Conservation (phyloP, 2,888 invertebrate species). For the Invenusta paracnida region DNA sequence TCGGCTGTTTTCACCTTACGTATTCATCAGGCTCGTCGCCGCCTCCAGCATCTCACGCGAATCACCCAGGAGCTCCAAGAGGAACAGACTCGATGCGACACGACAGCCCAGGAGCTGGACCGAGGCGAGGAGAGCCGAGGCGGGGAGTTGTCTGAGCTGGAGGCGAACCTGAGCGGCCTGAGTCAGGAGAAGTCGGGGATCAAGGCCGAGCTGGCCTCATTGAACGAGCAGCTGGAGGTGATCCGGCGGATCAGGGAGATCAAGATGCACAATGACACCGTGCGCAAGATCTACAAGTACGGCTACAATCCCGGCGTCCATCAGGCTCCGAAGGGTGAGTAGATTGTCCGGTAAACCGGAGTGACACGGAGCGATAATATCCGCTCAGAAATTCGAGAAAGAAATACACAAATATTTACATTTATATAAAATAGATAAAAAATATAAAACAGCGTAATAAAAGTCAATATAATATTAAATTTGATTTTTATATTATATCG, state of each 20-base stretch:
- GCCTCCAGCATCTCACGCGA: background rate
- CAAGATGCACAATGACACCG: constrained; percentile 31
- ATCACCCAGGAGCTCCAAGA: background rate
- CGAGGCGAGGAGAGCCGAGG: background rate
- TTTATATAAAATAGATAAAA: background rate
- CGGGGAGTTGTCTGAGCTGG: background rate
- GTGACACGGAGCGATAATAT: no score
- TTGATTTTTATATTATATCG: background rate
- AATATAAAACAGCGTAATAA: background rate
- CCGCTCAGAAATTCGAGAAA: no score
- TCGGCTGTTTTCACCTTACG: no score
- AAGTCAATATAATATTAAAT: background rate
- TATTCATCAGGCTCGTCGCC: background rate
- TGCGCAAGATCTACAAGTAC: constrained; percentile 28
- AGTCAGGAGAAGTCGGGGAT: background rate
- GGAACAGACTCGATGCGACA: constrained; percentile 27
- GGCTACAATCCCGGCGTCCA: constrained; percentile 16
- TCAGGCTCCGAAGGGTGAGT: no score
- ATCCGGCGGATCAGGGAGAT: constrained; percentile 18
- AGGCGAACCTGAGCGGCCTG: background rate
- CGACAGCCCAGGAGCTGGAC: background rate
- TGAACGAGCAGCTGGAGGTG: background rate
- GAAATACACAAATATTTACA: background rate
- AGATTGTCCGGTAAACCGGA: no score
- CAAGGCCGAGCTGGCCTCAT: background rate